These are phyloP conservation scores for Clarias pachynema DNA, from an alignment of 2,797 vertebrate species.

Conservation along the genomic window DNA sequence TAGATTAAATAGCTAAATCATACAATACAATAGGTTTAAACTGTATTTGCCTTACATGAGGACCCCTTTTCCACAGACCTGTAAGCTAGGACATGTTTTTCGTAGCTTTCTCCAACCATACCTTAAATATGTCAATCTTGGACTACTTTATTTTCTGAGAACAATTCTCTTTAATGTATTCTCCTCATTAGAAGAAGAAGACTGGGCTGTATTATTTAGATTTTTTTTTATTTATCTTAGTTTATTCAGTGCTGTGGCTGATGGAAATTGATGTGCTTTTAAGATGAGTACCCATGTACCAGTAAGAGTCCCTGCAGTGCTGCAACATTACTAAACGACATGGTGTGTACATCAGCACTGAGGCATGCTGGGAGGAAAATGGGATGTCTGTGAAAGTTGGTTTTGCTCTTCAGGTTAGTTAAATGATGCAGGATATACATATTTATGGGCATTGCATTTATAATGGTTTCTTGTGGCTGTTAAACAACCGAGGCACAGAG, in stretches of 20 bases:
- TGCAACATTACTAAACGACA: slow-evolving; percentile 26
- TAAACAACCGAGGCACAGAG: background rate
- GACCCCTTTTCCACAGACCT: background rate
- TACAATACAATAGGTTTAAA: background rate
- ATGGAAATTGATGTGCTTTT: slow-evolving; percentile 43
- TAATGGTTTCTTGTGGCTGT: background rate
- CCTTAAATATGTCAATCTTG: background rate
- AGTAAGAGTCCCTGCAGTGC: slow-evolving; percentile 33
- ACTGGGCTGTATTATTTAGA: slow-evolving; percentile 69
- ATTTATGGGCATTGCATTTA: background rate
- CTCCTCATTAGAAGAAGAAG: slow-evolving; percentile 6
- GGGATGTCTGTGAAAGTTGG: background rate
- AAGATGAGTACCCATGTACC: slow-evolving; percentile 22
- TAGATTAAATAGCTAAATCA: background rate
- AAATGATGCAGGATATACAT: background rate
- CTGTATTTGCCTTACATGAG: background rate
- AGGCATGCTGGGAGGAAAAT: slow-evolving; percentile 15
- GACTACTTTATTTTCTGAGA: background rate
- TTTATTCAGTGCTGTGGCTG: slow-evolving; percentile 37
- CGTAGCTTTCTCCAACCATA: background rate
- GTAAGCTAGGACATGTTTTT: too few relatives aligned
- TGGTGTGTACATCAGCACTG: slow-evolving; percentile 15
- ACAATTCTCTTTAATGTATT: background rate
- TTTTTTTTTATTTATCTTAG: slow-evolving; percentile 17
- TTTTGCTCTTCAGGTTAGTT: slow-evolving; percentile 8